A percentile compares a stretch with the other conserved stretches of the same genome.
Evolutionary conservation across 1,140 invertebrate species (phyloP).

Genomic region (Magallana ariakensis): DNA sequence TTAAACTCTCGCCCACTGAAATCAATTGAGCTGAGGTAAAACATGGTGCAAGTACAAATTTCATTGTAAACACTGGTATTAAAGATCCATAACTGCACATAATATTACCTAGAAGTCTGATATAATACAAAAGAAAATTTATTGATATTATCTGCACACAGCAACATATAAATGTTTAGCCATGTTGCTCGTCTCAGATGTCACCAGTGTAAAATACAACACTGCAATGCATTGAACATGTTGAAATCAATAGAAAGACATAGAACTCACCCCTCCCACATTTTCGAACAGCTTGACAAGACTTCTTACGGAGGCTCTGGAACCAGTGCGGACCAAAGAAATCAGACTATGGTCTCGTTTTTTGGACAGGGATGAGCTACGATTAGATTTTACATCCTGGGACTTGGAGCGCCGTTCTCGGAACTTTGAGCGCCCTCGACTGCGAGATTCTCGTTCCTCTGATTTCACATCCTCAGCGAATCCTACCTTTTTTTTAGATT

Average conservation of each 20-base stretch:
- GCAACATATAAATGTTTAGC: background rate
- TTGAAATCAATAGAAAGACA: background rate
- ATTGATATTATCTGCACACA: too few relatives aligned
- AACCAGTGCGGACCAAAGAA: conserved; percentile 58
- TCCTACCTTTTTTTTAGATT: conserved; percentile 47
- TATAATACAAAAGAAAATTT: background rate
- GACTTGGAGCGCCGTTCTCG: conserved; percentile 49
- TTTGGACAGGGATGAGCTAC: background rate
- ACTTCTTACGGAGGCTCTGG: conserved; percentile 58
- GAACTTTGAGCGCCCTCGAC: conserved; percentile 49
- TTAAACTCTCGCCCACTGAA: background rate
- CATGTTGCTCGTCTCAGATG: background rate
- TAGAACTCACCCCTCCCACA: conserved; percentile 28
- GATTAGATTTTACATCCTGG: conserved; percentile 43
- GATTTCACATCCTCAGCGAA: conserved; percentile 40
- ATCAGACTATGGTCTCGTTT: conserved; percentile 57
- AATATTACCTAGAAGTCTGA: background rate
- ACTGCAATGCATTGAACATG: background rate
- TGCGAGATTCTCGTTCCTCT: conserved; percentile 46
- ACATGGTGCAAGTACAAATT: background rate
- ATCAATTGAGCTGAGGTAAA: background rate
- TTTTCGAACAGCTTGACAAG: conserved; percentile 61
- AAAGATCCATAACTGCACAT: background rate
- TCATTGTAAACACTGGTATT: background rate
- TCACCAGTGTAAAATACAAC: background rate